Conservation (phyloP, 35 echinoderm and acorn worm genomes). For the Amphiura filiformis region DNA sequence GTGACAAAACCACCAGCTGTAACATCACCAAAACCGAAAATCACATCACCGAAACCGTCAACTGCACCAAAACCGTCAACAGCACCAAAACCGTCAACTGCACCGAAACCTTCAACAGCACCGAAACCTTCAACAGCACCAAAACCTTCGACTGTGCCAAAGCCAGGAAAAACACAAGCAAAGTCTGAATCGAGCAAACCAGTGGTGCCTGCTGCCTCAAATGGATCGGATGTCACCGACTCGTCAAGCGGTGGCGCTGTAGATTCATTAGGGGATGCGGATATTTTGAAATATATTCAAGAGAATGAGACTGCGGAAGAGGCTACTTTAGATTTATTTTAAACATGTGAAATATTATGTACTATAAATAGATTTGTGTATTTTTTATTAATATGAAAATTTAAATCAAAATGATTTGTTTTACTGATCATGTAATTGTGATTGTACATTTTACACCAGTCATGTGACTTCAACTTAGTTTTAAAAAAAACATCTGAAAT, state of each 20-base stretch:
- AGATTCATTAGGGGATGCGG: conserved; percentile 33
- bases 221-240: background rate
- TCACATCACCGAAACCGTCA: background rate
- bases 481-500: no score
- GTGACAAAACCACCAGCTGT: background rate
- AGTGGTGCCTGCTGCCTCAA: background rate
- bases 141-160: background rate
- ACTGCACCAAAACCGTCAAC: background rate
- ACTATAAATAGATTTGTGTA: no score
- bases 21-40: background rate
- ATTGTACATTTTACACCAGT: no score
- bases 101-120: background rate
- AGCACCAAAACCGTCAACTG: conserved; percentile 11
- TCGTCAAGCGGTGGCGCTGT: background rate
- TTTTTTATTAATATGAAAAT: no score
- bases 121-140: background rate
- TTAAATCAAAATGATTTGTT: no score
- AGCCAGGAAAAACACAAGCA: conserved; percentile 5
- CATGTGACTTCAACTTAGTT: no score
- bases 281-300: conserved; percentile 59
- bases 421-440: no score
- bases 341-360: background rate
- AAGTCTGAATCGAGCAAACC: background rate
- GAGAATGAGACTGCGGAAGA: conserved; percentile 25
- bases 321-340: conserved; percentile 54